Conservation (phyloP, 2,888 invertebrate species). For the Trimorus sp. region DNA sequence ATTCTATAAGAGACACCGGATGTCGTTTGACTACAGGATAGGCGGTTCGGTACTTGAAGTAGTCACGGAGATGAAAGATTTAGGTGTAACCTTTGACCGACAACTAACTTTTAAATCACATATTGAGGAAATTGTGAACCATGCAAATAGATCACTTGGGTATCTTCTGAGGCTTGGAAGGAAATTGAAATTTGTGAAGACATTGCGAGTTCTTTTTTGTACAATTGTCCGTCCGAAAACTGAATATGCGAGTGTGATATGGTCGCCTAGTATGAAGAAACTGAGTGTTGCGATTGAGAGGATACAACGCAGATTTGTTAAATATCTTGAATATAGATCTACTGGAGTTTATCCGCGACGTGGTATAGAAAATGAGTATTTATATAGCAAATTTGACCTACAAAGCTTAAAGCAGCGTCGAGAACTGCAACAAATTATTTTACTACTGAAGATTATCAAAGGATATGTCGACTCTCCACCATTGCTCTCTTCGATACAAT, state of each 20-base stretch:
- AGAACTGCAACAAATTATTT: neutral
- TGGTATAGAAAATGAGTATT: slow-evolving; percentile 8
- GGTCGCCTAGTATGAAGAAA: neutral
- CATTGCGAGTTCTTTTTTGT: slow-evolving; percentile 2
- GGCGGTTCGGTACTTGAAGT: neutral
- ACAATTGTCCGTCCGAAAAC: slow-evolving; percentile 5
- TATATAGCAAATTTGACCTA: slow-evolving; percentile 1
- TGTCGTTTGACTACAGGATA: neutral
- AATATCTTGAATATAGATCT: neutral
- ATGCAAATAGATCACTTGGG: slow-evolving; percentile 1
- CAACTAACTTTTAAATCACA: slow-evolving; percentile 3
- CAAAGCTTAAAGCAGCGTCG: neutral
- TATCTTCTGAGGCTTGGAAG: neutral
- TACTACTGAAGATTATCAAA: neutral
- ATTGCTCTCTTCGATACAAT: neutral
- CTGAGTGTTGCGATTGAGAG: neutral
- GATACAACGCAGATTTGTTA: neutral
- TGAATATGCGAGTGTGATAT: slow-evolving; percentile 6
- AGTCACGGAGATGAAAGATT: neutral
- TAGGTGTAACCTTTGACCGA: slow-evolving; percentile 7
- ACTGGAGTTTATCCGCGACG: neutral
- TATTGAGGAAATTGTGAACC: neutral
- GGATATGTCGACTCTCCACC: neutral
- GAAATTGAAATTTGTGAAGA: neutral
- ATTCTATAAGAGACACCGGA: neutral